Evolutionary conservation across 2,888 invertebrate genomes (phyloP).

Genomic region (Platycnemis pennipes): DNA sequence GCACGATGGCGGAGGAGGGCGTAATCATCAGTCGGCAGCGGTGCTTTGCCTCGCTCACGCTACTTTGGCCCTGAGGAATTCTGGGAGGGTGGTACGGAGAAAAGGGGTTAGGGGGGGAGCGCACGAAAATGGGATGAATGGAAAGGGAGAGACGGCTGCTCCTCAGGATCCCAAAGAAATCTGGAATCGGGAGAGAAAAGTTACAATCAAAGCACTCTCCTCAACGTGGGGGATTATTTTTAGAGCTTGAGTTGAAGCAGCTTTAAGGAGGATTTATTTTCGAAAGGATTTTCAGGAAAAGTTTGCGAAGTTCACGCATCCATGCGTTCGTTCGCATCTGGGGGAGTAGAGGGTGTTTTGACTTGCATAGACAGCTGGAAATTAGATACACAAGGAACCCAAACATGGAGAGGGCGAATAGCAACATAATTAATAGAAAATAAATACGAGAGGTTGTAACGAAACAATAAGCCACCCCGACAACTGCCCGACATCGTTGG

Average conservation of each 20-base stretch:
- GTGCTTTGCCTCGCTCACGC: background rate
- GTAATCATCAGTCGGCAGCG: too few species aligned
- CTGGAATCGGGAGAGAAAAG: background rate
- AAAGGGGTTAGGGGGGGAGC: background rate
- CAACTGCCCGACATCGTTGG: too few species aligned
- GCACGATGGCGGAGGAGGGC: too few species aligned
- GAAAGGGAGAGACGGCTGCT: background rate
- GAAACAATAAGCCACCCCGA: too few species aligned
- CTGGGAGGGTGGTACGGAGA: background rate
- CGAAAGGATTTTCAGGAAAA: background rate
- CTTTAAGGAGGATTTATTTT: background rate
- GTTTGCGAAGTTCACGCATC: background rate
- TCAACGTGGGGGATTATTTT: background rate
- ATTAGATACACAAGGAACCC: too few species aligned
- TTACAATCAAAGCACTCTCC: background rate
- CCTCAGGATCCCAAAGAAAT: background rate
- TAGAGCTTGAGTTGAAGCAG: background rate
- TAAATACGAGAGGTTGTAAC: too few species aligned
- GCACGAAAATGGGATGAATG: background rate
- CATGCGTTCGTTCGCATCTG: background rate
- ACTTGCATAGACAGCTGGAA: too few species aligned
- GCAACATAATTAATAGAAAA: too few species aligned
- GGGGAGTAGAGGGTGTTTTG: too few species aligned
- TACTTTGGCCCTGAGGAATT: background rate
- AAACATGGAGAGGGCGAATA: too few species aligned